Conservation (phyloP, 2,888 invertebrate genomes). For the Nycteola revayana region DNA sequence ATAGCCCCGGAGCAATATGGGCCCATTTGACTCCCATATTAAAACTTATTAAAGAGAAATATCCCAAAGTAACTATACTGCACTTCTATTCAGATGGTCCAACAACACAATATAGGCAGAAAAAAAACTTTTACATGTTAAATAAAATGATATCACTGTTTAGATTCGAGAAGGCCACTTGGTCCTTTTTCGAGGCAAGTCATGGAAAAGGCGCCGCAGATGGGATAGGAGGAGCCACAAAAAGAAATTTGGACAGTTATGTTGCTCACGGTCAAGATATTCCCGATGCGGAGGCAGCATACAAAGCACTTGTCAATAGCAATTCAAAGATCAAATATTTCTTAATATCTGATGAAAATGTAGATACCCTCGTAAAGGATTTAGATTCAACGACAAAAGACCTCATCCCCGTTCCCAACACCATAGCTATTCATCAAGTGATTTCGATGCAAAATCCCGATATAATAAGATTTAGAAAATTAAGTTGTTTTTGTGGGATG, state of each 20-base stretch:
- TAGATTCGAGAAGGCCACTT: conserved; percentile 12
- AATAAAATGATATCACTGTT: neutral
- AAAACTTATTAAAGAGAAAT: conserved; percentile 10
- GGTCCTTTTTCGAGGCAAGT: conserved; percentile 16
- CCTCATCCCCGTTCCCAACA: conserved; percentile 1
- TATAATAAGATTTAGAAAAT: too few species aligned
- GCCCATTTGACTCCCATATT: conserved; percentile 18
- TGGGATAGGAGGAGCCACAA: conserved; percentile 22
- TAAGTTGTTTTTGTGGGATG: too few species aligned
- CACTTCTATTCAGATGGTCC: too few species aligned
- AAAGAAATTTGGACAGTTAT: conserved; percentile 14
- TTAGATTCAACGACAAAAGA: conserved; percentile 2
- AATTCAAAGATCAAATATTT: conserved; percentile 1
- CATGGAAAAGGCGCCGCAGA: conserved; percentile 23
- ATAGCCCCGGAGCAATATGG: conserved; percentile 20
- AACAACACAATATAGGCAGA: too few species aligned
- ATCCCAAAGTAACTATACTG: conserved; percentile 3
- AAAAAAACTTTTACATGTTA: too few species aligned
- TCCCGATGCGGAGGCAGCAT: conserved; percentile 12
- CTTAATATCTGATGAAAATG: conserved; percentile 1
- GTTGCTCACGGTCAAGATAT: conserved; percentile 16
- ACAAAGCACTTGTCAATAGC: conserved; percentile 1
- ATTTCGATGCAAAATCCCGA: too few species aligned
- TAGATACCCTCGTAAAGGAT: conserved; percentile 2
- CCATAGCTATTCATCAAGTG: conserved; percentile 6